Conservation (phyloP, 2,888 invertebrate genomes). For the Idaea aversata region DNA sequence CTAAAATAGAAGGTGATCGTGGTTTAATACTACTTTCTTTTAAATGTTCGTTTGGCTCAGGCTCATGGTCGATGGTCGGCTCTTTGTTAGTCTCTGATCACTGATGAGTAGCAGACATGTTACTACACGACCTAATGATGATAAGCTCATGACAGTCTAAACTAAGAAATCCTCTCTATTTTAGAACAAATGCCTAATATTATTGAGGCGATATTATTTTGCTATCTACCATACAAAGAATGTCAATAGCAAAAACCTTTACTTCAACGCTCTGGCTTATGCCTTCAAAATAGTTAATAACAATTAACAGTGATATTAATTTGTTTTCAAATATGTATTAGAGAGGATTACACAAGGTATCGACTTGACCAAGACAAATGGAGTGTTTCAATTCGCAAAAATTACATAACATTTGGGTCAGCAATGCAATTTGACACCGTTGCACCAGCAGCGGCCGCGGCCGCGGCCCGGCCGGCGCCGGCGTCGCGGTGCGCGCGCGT, state of each 20-base stretch:
- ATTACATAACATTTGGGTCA: background rate
- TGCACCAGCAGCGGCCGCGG: background rate
- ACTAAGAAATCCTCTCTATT: no score
- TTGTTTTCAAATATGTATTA: background rate
- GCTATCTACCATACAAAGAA: no score
- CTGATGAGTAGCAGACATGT: background rate
- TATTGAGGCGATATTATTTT: no score
- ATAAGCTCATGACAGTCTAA: background rate
- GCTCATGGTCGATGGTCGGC: slow-evolving; percentile 11
- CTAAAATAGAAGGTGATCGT: slow-evolving; percentile 13
- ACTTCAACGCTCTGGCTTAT: no score
- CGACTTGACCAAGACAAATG: background rate
- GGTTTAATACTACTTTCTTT: slow-evolving; percentile 16
- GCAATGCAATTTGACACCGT: background rate
- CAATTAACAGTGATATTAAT: no score
- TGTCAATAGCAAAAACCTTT: no score
- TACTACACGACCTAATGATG: background rate
- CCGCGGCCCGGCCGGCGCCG: background rate
- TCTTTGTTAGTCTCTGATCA: background rate
- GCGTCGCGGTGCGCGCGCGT: background rate
- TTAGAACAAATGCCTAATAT: no score
- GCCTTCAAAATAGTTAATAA: no score
- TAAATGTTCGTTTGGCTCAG: slow-evolving; percentile 7
- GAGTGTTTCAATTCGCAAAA: background rate
- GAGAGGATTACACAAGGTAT: background rate